Evolutionary conservation across 2,888 invertebrate species (phyloP), one percentile per base, ranked within the genome.

Genomic region (Andricus curvator): DNA sequence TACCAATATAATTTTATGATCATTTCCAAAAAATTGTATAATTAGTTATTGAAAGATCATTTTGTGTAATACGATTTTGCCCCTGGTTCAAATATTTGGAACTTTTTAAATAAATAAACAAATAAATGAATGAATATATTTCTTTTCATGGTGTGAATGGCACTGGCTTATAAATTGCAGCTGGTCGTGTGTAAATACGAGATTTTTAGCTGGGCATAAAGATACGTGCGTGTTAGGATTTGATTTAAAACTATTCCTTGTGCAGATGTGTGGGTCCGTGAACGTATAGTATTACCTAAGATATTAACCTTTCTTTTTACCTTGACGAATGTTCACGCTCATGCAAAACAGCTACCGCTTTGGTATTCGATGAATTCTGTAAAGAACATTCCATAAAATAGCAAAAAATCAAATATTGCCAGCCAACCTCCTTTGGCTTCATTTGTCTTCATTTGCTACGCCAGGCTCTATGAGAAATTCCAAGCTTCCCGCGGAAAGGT

Each of bases 281-380:
- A 37, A 74, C 29, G 29, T 74, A 51, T 51, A 51, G 70, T 25
- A 51, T 74, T 74, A 56, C 56, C 33, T 74, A 51, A 74, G 51
- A 74, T 51, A 33, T 74, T 51, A 33, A 74, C 70, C 70, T 74
- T 74, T 74, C 70, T 74, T 74, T 74, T 56, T 20, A 56, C 70
- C 70, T 74, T 74, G 70, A 74, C 33, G 51, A 74, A 51, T 56
- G n/a, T 56, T 74, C 20, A n/a, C 29, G 70, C 33, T 56, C 2
- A n/a, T 51, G 20, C n/a, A 74, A 74, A 70, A 74, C 56, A 74
- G 70, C 48, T 74, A 74, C n/a, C 70, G 33, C 70, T 56, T 74
- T 33, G 70, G 51, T 51, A 74, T 74, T 74, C 33, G 51, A 74
- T 74, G 20, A 74, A 74, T 74, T 51, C 51, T 74, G 56, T 74